Conservation (phyloP, 2,888 invertebrate species). For the Platycnemis pennipes region DNA sequence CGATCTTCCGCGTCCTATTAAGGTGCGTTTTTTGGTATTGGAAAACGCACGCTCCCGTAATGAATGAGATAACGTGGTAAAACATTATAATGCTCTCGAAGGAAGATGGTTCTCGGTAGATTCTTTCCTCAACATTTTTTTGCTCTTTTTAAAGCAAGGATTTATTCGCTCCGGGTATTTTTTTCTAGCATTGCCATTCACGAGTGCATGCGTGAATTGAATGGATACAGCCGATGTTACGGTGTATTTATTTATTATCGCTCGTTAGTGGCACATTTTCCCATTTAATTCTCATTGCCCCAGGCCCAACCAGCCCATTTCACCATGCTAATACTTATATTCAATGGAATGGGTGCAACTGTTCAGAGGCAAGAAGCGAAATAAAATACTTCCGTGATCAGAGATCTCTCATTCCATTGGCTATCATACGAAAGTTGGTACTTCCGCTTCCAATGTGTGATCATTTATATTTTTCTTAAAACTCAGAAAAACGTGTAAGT, state of each 20-base stretch:
- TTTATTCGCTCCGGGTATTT: too few species aligned
- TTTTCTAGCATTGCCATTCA: neutral
- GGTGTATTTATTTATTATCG: neutral
- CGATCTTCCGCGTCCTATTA: neutral
- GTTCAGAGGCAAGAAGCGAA: too few species aligned
- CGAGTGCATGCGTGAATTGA: neutral
- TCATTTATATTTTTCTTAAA: too few species aligned
- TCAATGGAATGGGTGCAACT: neutral
- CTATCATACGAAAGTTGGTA: too few species aligned
- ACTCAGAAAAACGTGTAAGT: too few species aligned
- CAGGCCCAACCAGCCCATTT: neutral
- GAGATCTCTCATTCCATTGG: too few species aligned
- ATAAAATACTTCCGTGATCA: too few species aligned
- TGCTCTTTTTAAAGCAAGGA: neutral
- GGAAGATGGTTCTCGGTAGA: neutral
- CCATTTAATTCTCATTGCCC: neutral
- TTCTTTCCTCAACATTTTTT: neutral
- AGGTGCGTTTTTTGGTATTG: neutral
- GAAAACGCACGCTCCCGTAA: neutral
- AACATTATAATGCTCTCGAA: conserved; percentile 1
- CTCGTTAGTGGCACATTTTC: neutral
- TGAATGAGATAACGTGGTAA: conserved; percentile 3
- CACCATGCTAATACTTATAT: neutral
- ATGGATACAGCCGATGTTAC: neutral
- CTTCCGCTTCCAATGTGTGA: too few species aligned